phyloP scores from a whole-genome alignment of 2,888 invertebrate genomes.

The Acholoe squamosa region DNA sequence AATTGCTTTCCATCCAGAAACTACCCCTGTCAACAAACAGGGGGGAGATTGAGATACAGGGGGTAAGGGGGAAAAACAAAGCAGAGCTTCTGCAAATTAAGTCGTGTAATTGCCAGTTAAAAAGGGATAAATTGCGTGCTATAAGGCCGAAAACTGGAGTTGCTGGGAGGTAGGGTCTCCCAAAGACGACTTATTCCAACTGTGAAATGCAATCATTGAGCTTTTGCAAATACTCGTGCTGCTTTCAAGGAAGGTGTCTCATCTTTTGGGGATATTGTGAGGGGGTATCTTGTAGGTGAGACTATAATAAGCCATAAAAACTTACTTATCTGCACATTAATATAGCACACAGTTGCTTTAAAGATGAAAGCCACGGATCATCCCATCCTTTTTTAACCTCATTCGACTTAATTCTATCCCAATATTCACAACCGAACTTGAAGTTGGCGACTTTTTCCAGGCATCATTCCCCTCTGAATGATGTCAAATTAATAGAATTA shows the following conservation, averaged over 20 bases:
- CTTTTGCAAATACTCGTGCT: not conserved
- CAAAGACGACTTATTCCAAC: not conserved
- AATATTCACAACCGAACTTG: too few species aligned
- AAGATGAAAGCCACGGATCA: not conserved
- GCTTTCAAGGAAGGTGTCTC: not conserved
- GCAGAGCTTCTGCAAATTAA: constrained; percentile 30
- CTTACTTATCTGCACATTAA: not conserved
- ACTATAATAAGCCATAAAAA: not conserved
- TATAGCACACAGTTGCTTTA: not conserved
- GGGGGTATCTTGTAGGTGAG: not conserved
- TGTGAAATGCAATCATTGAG: constrained; percentile 34
- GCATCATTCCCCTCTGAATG: too few species aligned
- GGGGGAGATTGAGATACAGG: not conserved
- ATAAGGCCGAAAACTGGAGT: constrained; percentile 7
- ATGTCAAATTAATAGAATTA: too few species aligned
- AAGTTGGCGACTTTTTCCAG: too few species aligned
- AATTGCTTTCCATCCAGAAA: constrained; percentile 32
- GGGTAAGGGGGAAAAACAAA: not conserved
- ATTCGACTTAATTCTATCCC: too few species aligned
- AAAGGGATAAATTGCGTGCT: constrained; percentile 46
- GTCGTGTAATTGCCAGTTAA: constrained; percentile 13
- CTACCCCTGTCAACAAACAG: not conserved
- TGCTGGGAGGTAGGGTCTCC: too few species aligned
- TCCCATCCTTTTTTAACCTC: too few species aligned
- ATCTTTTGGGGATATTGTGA: not conserved